Evolutionary conservation across 2,797 vertebrate species (phyloP).

Genomic region (Acanthopagrus latus): DNA sequence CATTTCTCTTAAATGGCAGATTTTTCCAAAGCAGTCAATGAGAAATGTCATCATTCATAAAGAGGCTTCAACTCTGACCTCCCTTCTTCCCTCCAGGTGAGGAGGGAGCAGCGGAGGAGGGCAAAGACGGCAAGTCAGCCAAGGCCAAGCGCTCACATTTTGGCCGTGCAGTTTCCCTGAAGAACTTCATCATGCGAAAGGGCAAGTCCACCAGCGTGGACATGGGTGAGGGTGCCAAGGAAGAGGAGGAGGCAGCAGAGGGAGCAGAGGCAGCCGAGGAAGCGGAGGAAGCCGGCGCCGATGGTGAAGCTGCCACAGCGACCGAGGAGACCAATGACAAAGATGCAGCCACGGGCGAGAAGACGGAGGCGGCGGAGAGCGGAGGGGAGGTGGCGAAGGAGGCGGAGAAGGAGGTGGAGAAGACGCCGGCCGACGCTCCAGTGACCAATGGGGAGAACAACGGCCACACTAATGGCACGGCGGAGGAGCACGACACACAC

Average conservation of each 20-base stretch:
- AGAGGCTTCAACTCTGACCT: slow-evolving; percentile 4
- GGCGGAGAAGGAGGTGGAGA: slow-evolving; percentile 56
- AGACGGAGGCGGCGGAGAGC: slow-evolving; percentile 27
- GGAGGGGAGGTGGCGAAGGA: slow-evolving; percentile 41
- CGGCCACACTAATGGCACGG: slow-evolving; percentile 78
- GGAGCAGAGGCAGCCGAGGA: slow-evolving; percentile 48
- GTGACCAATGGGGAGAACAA: slow-evolving; percentile 84
- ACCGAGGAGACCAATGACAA: slow-evolving; percentile 67
- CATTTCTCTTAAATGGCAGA: neutral
- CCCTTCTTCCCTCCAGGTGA: slow-evolving; percentile 65
- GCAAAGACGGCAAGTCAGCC: slow-evolving; percentile 84
- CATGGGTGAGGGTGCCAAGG: slow-evolving; percentile 75
- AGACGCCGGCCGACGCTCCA: slow-evolving; percentile 54
- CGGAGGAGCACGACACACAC: slow-evolving; percentile 78
- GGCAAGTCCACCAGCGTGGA: slow-evolving; percentile 86
- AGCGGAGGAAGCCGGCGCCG: slow-evolving; percentile 63
- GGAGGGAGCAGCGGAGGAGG: slow-evolving; percentile 81
- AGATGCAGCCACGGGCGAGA: slow-evolving; percentile 24
- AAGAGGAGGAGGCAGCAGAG: slow-evolving; percentile 68
- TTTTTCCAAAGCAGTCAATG: neutral
- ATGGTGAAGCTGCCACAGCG: slow-evolving; percentile 62
- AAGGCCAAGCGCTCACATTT: slow-evolving; percentile 87
- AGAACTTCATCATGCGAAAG: slow-evolving; percentile 89
- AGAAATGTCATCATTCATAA: neutral
- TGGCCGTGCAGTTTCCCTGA: slow-evolving; percentile 87